Percentiles rank a stretch among this genome's conserved stretches.
Conservation (phyloP, 2,113 vertebrate genomes). For the Zosterops hypoxanthus region DNA sequence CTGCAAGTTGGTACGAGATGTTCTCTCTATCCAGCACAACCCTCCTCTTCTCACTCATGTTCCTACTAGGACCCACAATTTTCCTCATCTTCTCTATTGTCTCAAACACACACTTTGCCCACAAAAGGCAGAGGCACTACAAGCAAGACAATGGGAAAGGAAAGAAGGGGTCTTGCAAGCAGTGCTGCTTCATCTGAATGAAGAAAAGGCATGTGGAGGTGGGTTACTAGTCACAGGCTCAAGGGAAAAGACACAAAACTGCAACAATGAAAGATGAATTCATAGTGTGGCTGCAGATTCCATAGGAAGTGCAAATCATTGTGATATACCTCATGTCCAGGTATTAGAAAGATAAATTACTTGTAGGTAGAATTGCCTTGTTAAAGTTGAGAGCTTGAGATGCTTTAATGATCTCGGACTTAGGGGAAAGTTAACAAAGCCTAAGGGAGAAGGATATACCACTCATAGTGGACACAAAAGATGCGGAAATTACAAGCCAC, state of each 20-base stretch:
- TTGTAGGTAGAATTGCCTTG: neutral
- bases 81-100: neutral
- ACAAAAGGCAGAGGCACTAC: neutral
- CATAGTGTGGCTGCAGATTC: neutral
- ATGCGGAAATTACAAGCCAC: neutral
- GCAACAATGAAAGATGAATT: neutral
- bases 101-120: neutral
- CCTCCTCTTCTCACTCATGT: accelerated
- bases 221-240: neutral
- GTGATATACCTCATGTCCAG: neutral
- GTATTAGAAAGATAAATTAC: neutral
- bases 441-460: neutral
- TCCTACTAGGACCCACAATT: neutral
- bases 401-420: neutral
- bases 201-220: neutral
- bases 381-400: neutral
- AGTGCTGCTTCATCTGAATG: neutral
- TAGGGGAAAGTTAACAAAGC: neutral
- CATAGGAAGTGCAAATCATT: accelerated
- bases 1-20: neutral
- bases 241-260: neutral
- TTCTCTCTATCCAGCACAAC: neutral
- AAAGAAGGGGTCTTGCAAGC: neutral
- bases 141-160: neutral
- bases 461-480: neutral